Percentiles rank a stretch among this genome's conserved stretches.
These are phyloP conservation scores for Phylloscopus trochiloides DNA, from an alignment of 2,113 vertebrate genomes.

Conservation along the genomic window DNA sequence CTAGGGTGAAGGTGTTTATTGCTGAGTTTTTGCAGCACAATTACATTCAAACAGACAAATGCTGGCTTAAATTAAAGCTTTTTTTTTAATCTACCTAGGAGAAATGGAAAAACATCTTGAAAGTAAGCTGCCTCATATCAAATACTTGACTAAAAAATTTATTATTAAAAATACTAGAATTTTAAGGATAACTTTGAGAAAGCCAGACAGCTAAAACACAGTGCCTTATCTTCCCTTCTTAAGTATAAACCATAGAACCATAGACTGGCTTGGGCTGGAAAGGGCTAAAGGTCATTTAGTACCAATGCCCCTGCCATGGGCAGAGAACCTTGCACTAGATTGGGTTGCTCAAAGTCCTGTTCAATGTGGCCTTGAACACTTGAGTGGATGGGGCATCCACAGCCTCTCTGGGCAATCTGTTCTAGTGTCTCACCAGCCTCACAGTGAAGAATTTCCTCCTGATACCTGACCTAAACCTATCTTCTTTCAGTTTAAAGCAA, in stretches of 20 bases:
- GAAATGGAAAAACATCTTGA: slow-evolving; percentile 7
- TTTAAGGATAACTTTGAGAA: background rate
- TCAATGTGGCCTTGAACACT: background rate
- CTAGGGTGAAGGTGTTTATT: slow-evolving; percentile 50
- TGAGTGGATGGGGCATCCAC: background rate
- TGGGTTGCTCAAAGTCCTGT: background rate
- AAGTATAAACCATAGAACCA: background rate
- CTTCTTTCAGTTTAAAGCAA: background rate
- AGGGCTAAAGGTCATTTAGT: background rate
- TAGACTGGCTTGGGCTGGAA: background rate
- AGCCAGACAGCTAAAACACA: background rate
- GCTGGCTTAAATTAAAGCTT: background rate
- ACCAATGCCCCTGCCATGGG: background rate
- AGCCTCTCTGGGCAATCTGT: background rate
- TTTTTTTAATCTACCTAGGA: background rate
- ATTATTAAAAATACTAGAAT: background rate
- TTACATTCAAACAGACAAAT: slow-evolving; percentile 47
- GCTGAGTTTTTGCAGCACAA: slow-evolving; percentile 33
- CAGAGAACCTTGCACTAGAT: background rate
- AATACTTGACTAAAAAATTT: background rate
- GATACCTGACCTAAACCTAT: background rate
- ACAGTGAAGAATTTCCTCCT: background rate
- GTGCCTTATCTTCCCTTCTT: background rate
- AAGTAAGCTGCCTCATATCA: background rate
- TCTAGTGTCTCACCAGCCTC: background rate